Evolutionary conservation across 2,797 vertebrate genomes (phyloP).

Genomic region (Myotis planiceps): DNA sequence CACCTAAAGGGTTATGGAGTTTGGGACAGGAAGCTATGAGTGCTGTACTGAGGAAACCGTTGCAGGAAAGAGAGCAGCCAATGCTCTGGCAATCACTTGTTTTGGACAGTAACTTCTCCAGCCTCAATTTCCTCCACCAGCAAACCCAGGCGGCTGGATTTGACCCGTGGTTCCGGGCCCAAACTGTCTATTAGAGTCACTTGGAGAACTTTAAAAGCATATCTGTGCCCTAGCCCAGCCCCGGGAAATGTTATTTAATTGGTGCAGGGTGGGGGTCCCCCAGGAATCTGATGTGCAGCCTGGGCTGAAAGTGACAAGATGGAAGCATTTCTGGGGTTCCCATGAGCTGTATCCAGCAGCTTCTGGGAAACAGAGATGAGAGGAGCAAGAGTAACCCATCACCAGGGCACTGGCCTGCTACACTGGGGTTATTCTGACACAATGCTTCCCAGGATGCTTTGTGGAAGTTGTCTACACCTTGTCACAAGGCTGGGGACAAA

Average conservation of each 20-base stretch:
- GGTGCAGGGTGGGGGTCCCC: no score
- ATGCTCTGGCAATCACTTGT: neutral
- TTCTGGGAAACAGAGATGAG: neutral
- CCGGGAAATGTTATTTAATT: neutral
- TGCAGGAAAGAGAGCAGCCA: neutral
- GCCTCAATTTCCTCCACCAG: neutral
- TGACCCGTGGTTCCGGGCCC: neutral
- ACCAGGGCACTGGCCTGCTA: neutral
- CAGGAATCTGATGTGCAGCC: neutral
- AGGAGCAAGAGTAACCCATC: neutral
- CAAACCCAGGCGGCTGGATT: neutral
- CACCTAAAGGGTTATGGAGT: neutral
- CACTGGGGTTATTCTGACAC: neutral
- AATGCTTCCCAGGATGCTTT: neutral
- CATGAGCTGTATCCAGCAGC: neutral
- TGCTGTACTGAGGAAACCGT: neutral
- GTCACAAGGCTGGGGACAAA: neutral
- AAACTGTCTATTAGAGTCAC: neutral
- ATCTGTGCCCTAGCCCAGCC: fast-evolving
- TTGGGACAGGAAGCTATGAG: neutral
- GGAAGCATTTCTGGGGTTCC: neutral
- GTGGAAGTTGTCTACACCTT: neutral
- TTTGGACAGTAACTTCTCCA: neutral
- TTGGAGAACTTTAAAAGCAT: neutral
- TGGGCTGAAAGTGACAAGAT: neutral